Conservation (phyloP, 1,140 invertebrate genomes). For the Acromyrmex charruanus region DNA sequence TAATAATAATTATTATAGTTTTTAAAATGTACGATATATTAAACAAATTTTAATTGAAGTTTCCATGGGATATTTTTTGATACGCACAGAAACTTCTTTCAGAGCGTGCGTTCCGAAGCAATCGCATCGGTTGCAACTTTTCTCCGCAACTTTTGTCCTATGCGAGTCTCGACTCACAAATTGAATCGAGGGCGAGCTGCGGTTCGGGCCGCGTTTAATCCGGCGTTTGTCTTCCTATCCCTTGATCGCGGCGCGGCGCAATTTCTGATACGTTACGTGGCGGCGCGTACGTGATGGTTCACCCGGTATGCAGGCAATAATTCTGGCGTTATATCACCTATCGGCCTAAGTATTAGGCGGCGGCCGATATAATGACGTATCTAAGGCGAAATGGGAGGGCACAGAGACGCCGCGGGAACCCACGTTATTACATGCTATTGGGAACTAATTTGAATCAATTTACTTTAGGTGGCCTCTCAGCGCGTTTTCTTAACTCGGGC, state of each 20-base stretch:
- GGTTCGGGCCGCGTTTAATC: slow-evolving; percentile 59
- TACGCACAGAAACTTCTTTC: not conserved
- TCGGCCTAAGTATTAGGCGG: slow-evolving; percentile 86
- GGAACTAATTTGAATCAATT: slow-evolving; percentile 86
- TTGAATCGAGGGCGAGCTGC: slow-evolving; percentile 31
- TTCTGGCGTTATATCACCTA: slow-evolving; percentile 84
- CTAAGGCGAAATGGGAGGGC: slow-evolving; percentile 81
- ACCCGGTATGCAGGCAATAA: slow-evolving; percentile 82
- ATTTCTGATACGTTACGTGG: slow-evolving; percentile 71
- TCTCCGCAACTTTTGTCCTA: not conserved
- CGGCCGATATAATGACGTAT: slow-evolving; percentile 84
- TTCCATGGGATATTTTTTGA: not conserved
- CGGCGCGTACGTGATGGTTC: slow-evolving; percentile 75
- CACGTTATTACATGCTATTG: slow-evolving; percentile 84
- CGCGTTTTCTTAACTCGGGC: slow-evolving; percentile 73
- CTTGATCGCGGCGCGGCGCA: slow-evolving; percentile 49
- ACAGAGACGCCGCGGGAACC: slow-evolving; percentile 77
- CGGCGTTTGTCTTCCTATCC: slow-evolving; percentile 57
- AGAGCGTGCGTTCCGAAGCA: not conserved
- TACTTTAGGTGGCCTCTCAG: slow-evolving; percentile 76
- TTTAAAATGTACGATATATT: not conserved
- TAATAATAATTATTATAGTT: too few relatives aligned
- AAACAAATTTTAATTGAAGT: not conserved
- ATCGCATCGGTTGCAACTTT: not conserved
- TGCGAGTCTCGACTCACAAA: slow-evolving; percentile 17